Base-by-base conservation (phyloP, 2,888 invertebrate species). In the Phasia obesa region DNA sequence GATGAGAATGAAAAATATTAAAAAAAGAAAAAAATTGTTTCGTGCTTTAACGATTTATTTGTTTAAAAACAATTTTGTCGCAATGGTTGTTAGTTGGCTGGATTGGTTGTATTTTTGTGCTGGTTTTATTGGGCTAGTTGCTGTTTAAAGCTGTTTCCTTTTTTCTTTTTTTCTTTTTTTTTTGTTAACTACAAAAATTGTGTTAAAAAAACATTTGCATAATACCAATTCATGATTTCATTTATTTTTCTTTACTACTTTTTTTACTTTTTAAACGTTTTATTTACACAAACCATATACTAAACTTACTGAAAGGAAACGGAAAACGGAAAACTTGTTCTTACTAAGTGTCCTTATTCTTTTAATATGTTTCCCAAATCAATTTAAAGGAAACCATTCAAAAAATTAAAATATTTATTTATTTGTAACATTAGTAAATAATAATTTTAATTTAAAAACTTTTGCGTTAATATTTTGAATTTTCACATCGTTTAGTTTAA, bases 21-120 rank as follows among this genome's bases (percentile, higher is more conserved):
- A 69, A 11, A 49, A 44, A 71, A 64, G 62, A 25, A 47, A 62
- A 65, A 74, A 84, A 81, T n/a, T n/a, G 70, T 79, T 78, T 83
- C 17, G 49, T 75, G 67, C 70, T 84, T 79, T 80, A 82, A 82
- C 78, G 82, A 85, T 78, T 75, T 82, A 80, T 85, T 85, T 84
- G 65, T 76, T 81, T 74, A 74, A 57, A 76, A 81, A 77, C 27
- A 65, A 70, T 60, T 76, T 81, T 59, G 71, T 53, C 55, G 64
- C 80, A 71, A 60, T 69, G 57, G 55, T 38, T 73, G 64, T 42
- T 64, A 53, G 49, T 1, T n/a, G 42, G 15, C 35, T 44, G 23
- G 19, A 49, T 59, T 62, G 25, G 31, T 21, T 44, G n/a, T 53
- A 15, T 11, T 19, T 59, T 19, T 51, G 23, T 44, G 17, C 13